A percentile compares a stretch with the other conserved stretches of the same genome.
phyloP scores from a whole-genome alignment of 2,113 vertebrate genomes.

The Ciconia boyciana region DNA sequence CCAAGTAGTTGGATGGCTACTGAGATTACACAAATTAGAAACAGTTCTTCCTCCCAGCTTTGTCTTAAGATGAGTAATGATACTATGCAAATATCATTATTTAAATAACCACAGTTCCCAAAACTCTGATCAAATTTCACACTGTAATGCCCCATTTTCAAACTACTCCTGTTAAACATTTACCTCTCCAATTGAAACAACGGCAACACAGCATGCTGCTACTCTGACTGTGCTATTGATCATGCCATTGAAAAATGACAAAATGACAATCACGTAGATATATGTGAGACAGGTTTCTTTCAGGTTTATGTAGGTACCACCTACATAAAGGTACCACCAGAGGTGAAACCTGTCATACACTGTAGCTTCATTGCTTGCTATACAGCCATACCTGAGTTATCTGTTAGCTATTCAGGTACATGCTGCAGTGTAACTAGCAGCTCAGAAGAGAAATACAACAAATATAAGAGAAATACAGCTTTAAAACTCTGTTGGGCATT shows the following conservation, averaged over 20 bases:
- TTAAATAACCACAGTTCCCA: constrained; percentile 20
- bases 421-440: not conserved
- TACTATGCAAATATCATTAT: constrained; percentile 1
- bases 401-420: not conserved
- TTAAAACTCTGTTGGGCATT: not conserved
- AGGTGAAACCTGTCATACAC: not conserved
- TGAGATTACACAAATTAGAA: constrained; percentile 42
- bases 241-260: not conserved
- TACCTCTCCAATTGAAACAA: not conserved
- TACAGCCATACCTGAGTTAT: not conserved
- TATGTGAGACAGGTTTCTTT: not conserved
- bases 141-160: not conserved
- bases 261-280: not conserved
- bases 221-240: not conserved
- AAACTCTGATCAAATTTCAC: not conserved
- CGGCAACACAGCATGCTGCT: accelerated
- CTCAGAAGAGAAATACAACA: not conserved
- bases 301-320: not conserved
- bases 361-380: not conserved
- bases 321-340: not conserved
- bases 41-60: constrained; percentile 9
- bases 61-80: constrained; percentile 1
- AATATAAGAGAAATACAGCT: not conserved
- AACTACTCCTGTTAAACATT: not conserved
- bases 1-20: not conserved